A percentile compares a stretch with the other conserved stretches of the same genome.
Evolutionary conservation across 2,113 vertebrate genomes (phyloP).

Genomic region (Prunella himalayana): DNA sequence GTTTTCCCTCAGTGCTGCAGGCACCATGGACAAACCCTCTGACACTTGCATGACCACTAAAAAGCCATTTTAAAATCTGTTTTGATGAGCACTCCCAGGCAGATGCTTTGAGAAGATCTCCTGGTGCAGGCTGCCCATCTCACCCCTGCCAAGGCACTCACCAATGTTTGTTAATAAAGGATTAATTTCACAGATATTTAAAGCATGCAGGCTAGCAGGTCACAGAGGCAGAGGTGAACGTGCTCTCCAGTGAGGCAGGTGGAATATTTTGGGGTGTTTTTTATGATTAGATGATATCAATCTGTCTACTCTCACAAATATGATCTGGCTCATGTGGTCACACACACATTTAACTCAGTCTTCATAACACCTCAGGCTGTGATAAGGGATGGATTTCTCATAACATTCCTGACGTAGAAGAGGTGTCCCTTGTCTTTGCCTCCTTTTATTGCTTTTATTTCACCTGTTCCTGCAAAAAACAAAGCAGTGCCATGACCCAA

Average conservation of each 20-base stretch:
- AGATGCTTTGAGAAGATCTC: not conserved
- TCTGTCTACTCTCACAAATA: not conserved
- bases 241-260: not conserved
- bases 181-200: not conserved
- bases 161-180: not conserved
- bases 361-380: not conserved
- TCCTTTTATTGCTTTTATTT: not conserved
- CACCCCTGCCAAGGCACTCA: not conserved
- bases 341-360: not conserved
- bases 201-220: not conserved
- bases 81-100: not conserved
- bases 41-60: not conserved
- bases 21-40: accelerated
- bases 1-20: accelerated
- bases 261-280: not conserved
- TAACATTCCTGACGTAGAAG: not conserved
- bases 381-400: slow-evolving; percentile 14
- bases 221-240: not conserved
- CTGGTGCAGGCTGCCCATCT: not conserved
- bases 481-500: not conserved
- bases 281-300: not conserved
- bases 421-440: not conserved
- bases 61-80: not conserved
- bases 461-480: not conserved
- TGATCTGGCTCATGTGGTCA: not conserved